phyloP scores from a whole-genome alignment of 2,888 invertebrate species.

The Pristionchus japonicus region DNA sequence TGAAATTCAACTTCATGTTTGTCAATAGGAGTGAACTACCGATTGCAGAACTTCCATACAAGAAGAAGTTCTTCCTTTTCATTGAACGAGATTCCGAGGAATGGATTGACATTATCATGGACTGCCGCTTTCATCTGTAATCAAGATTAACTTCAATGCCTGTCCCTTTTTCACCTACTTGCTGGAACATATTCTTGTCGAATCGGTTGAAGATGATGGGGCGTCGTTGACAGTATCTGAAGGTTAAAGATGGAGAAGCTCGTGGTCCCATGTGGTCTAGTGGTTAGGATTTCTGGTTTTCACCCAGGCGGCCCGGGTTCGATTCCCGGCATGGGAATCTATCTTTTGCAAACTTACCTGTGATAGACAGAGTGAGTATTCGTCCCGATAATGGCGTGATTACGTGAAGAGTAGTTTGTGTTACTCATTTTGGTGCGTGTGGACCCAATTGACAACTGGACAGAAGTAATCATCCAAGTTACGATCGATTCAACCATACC shows the following conservation, averaged over 20 bases:
- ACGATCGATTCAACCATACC: slow-evolving; percentile 42
- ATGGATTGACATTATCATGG: slow-evolving; percentile 88
- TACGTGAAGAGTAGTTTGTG: slow-evolving; percentile 60
- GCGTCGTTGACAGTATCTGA: slow-evolving; percentile 57
- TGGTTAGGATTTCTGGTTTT: slow-evolving; percentile 16
- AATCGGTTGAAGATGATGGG: slow-evolving; percentile 59
- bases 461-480: neutral
- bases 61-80: slow-evolving; percentile 72
- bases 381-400: slow-evolving; percentile 72
- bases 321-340: slow-evolving; percentile 71
- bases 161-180: slow-evolving; percentile 45
- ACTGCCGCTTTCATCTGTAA: slow-evolving; percentile 34
- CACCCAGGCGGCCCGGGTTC: slow-evolving; percentile 61
- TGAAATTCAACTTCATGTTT: neutral
- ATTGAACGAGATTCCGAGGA: slow-evolving; percentile 84
- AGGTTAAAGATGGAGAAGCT: slow-evolving; percentile 10
- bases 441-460: slow-evolving; percentile 61
- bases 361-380: slow-evolving; percentile 65
- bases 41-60: slow-evolving; percentile 73
- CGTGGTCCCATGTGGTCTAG: slow-evolving; percentile 8
- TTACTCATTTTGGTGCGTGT: slow-evolving; percentile 65
- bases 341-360: slow-evolving; percentile 53
- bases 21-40: slow-evolving; percentile 49
- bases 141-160: neutral
- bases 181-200: slow-evolving; percentile 59